These are phyloP conservation scores for Knipowitschia caucasica DNA, from an alignment of 2,797 vertebrate genomes.

Conservation along the genomic window DNA sequence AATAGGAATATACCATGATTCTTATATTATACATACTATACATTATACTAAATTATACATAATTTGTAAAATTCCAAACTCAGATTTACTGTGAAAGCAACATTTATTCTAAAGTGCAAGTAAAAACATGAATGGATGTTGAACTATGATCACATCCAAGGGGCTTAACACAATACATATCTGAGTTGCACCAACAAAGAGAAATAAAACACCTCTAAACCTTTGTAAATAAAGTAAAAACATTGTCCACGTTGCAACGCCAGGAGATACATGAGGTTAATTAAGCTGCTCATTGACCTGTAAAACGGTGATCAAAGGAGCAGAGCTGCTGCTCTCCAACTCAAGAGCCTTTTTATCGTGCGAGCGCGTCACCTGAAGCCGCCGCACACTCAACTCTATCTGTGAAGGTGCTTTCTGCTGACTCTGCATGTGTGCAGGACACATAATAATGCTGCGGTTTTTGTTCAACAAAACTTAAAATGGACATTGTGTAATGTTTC, in stretches of 20 bases:
- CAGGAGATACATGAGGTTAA: slow-evolving; percentile 66
- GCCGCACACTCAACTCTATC: not conserved
- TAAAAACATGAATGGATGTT: not conserved
- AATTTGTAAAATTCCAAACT: no score
- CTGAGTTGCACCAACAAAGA: not conserved
- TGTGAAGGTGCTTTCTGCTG: not conserved
- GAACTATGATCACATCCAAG: slow-evolving; percentile 4
- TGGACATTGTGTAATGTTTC: no score
- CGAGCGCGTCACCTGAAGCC: slow-evolving; percentile 3
- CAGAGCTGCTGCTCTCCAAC: slow-evolving; percentile 31
- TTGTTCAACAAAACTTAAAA: no score
- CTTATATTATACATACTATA: no score
- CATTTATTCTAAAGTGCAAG: no score
- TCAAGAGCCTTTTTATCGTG: slow-evolving; percentile 11
- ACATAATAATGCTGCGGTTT: no score
- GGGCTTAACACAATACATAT: not conserved
- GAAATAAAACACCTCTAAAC: slow-evolving; percentile 28
- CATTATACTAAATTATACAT: no score
- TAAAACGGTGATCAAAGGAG: slow-evolving; percentile 37
- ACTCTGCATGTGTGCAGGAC: not conserved
- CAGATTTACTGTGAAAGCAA: no score
- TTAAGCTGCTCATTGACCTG: slow-evolving; percentile 73
- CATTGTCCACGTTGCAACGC: slow-evolving; percentile 38
- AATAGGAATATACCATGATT: no score
- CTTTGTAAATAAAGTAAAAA: slow-evolving; percentile 43